A percentile compares a stretch with the other conserved stretches of the same genome.
Conservation (phyloP, 2,888 invertebrate genomes). For the Temnothorax ravouxi region DNA sequence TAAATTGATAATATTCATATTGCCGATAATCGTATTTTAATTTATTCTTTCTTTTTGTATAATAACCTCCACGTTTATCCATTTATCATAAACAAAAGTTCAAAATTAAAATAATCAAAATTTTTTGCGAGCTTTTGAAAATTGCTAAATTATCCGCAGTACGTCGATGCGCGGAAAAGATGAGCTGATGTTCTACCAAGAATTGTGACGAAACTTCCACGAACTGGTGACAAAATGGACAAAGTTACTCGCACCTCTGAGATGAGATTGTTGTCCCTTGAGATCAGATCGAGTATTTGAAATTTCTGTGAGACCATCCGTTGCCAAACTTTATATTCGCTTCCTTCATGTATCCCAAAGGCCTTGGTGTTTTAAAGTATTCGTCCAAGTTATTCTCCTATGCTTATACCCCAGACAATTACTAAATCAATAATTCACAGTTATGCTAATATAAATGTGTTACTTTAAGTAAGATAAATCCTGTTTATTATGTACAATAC, state of each 20-base stretch:
- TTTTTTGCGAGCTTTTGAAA: neutral
- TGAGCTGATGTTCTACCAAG: constrained; percentile 28
- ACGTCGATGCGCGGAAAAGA: constrained; percentile 13
- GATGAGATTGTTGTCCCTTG: constrained; percentile 65
- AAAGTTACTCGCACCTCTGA: constrained; percentile 64
- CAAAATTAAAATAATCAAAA: neutral
- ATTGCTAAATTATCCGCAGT: neutral
- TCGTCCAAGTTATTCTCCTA: neutral
- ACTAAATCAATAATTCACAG: constrained; percentile 12
- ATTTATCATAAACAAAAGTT: neutral
- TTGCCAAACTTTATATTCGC: constrained; percentile 31
- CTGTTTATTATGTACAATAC: neutral
- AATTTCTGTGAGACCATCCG: constrained; percentile 19
- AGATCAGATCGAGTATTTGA: constrained; percentile 56
- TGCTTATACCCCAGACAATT: constrained; percentile 1
- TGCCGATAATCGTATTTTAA: no score
- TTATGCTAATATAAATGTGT: neutral
- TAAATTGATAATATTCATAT: constrained; percentile 1
- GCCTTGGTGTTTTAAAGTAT: constrained; percentile 4
- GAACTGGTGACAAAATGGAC: constrained; percentile 65
- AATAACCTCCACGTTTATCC: neutral
- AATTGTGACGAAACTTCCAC: constrained; percentile 65
- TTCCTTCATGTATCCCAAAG: neutral
- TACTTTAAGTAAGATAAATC: constrained; percentile 1
- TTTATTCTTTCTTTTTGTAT: neutral